Conservation (phyloP, 1,140 invertebrate species). For the Metaphire vulgaris region DNA sequence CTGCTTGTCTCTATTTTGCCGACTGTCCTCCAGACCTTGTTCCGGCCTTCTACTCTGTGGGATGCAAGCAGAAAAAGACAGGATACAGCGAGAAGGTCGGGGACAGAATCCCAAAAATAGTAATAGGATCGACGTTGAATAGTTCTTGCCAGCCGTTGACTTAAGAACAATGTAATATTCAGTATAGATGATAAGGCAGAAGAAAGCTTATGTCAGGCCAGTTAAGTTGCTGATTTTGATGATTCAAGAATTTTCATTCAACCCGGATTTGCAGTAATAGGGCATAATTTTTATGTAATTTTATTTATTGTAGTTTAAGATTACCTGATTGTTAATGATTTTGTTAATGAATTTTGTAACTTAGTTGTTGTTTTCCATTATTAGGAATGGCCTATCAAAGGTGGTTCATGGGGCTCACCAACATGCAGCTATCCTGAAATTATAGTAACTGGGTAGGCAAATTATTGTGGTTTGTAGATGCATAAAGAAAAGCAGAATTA, state of each 20-base stretch:
- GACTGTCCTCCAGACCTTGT: conserved; percentile 96
- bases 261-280: no score
- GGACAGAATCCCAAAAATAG: no score
- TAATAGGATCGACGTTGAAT: no score
- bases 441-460: conserved; percentile 72
- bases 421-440: conserved; percentile 94
- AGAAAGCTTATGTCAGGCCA: no score
- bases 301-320: no score
- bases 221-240: no score
- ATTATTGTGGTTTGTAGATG: not conserved
- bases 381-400: conserved; percentile 78
- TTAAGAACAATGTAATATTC: no score
- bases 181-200: no score
- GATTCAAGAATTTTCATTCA: no score
- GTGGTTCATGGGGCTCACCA: conserved; percentile 85
- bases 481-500: not conserved
- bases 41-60: conserved; percentile 83
- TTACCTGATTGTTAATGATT: no score
- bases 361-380: not conserved
- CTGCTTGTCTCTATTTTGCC: conserved; percentile 88
- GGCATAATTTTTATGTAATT: no score
- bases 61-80: conserved; percentile 63
- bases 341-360: not conserved
- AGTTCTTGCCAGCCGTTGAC: no score
- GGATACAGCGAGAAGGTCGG: conserved; percentile 80